Evolutionary conservation across 2,888 invertebrate species (phyloP).

Genomic region (Hedychridium roseum): DNA sequence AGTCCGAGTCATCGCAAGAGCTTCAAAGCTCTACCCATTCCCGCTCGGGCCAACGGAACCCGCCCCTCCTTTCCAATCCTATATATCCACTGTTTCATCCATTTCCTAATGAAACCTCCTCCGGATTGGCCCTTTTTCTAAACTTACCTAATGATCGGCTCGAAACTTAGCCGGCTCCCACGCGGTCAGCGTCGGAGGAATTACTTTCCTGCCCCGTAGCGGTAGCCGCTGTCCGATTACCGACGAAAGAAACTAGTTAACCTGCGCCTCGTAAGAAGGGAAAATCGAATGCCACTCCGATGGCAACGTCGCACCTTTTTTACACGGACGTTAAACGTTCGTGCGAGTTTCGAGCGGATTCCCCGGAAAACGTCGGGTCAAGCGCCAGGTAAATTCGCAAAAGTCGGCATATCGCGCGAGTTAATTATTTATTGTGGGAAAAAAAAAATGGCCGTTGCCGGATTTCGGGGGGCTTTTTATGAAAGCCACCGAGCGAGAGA

Average conservation of each 20-base stretch:
- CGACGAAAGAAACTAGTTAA: conserved; percentile 27
- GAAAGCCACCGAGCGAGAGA: too few species aligned
- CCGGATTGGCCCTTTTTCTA: conserved; percentile 54
- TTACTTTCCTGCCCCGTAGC: conserved; percentile 23
- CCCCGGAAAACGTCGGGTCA: too few species aligned
- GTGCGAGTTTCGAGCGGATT: not conserved
- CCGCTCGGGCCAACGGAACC: conserved; percentile 36
- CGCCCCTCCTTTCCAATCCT: conserved; percentile 57
- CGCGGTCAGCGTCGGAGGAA: conserved; percentile 20
- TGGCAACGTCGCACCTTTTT: conserved; percentile 23
- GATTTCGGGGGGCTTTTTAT: too few species aligned
- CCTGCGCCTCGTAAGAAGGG: conserved; percentile 18
- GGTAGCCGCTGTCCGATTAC: conserved; percentile 24
- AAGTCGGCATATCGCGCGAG: too few species aligned
- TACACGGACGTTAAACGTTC: conserved; percentile 3
- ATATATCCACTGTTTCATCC: conserved; percentile 58
- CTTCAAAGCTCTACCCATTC: conserved; percentile 58
- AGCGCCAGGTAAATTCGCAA: too few species aligned
- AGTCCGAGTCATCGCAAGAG: conserved; percentile 63
- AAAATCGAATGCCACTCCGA: conserved; percentile 30
- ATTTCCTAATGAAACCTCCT: conserved; percentile 58
- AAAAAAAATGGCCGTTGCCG: too few species aligned
- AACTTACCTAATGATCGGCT: conserved; percentile 52
- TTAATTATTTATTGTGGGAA: not conserved
- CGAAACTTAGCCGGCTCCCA: conserved; percentile 40